phyloP scores from a whole-genome alignment of 2,888 invertebrate genomes.

The Drosophila cognata region DNA sequence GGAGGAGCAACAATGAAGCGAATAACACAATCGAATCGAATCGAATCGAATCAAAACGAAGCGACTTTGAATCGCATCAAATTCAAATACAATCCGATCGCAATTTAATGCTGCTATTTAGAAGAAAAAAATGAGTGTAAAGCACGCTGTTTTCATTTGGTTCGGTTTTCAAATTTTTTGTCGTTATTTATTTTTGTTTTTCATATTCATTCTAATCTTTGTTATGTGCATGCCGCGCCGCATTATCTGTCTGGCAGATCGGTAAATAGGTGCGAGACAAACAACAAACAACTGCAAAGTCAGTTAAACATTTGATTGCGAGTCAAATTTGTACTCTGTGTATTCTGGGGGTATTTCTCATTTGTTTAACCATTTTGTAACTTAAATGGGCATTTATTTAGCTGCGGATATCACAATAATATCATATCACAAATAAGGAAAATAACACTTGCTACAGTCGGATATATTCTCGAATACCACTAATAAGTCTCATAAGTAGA shows the following conservation, averaged over 20 bases:
- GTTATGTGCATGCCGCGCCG: conserved; percentile 14
- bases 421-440: background rate
- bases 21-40: background rate
- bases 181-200: conserved; percentile 2
- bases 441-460: background rate
- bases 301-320: conserved; percentile 38
- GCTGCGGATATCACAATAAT: background rate
- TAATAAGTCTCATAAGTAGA: background rate
- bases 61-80: conserved; percentile 10
- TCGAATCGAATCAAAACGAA: conserved; percentile 8
- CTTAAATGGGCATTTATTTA: background rate
- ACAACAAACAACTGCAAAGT: conserved; percentile 40
- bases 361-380: background rate
- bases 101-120: background rate
- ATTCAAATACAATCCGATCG: conserved; percentile 14
- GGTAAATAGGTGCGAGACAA: conserved; percentile 36
- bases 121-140: background rate
- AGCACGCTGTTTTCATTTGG: conserved; percentile 21
- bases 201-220: conserved; percentile 35
- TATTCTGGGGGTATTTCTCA: background rate
- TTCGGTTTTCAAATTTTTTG: background rate
- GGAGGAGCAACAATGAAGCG: conserved; percentile 60
- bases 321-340: background rate
- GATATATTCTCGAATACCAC: background rate
- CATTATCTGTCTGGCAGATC: conserved; percentile 43